These are phyloP conservation scores for Pollimyrus isidori DNA, from an alignment of 2,113 vertebrate genomes.

Conservation along the genomic window DNA sequence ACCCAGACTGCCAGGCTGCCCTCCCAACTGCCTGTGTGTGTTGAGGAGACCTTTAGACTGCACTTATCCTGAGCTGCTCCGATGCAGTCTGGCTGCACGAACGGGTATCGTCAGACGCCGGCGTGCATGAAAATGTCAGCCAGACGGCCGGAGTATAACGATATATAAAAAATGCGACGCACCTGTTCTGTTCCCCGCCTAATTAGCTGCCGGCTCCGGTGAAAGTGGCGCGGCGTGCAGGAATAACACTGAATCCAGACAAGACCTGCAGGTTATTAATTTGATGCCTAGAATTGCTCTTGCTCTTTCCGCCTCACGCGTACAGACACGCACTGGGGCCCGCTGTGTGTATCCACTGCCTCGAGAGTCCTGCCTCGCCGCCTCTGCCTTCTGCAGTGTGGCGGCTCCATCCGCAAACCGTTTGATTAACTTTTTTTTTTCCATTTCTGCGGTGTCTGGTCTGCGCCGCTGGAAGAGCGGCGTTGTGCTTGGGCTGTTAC, in stretches of 20 bases:
- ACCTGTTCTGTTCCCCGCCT: constrained; percentile 1
- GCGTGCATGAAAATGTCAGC: neutral
- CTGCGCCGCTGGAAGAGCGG: neutral
- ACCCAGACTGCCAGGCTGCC: neutral
- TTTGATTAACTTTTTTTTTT: neutral
- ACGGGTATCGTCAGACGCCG: neutral
- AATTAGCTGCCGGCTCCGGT: neutral
- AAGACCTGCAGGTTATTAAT: neutral
- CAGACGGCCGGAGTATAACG: neutral
- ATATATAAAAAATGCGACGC: neutral
- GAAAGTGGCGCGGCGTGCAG: neutral
- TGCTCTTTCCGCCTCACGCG: neutral
- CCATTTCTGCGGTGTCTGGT: neutral
- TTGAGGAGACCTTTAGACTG: neutral
- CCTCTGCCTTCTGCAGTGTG: neutral
- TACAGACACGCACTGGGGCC: neutral
- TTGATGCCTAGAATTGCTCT: neutral
- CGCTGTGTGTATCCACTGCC: neutral
- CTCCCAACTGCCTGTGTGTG: neutral
- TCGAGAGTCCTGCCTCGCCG: neutral
- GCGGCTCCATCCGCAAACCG: neutral
- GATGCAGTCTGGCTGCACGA: neutral
- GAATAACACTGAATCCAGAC: neutral
- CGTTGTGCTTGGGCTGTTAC: neutral
- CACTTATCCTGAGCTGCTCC: neutral